Conservation (phyloP, 2,888 invertebrate genomes). For the Thera obeliscata region DNA sequence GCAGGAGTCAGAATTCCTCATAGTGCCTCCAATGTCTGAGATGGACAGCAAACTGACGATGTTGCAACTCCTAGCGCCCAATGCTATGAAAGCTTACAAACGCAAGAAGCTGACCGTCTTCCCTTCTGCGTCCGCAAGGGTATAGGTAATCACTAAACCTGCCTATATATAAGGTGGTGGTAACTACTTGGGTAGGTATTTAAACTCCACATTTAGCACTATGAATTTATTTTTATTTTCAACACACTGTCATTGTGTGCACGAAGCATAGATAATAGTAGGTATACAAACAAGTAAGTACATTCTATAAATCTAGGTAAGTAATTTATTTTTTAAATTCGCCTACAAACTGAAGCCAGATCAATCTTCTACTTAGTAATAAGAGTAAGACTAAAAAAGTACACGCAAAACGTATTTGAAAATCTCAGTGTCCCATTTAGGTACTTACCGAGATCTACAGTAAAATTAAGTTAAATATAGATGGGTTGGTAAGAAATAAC, state of each 20-base stretch:
- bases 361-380: neutral
- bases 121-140: constrained; percentile 55
- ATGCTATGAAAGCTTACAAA: constrained; percentile 86
- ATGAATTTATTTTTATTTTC: constrained; percentile 25
- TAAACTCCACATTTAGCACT: constrained; percentile 10
- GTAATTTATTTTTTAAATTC: neutral
- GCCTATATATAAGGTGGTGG: too few relatives aligned
- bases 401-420: neutral
- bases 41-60: constrained; percentile 88
- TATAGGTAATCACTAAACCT: too few relatives aligned
- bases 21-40: constrained; percentile 70
- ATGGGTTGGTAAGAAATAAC: too few relatives aligned
- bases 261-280: constrained; percentile 26
- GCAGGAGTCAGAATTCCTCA: constrained; percentile 67
- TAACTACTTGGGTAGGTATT: neutral
- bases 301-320: neutral
- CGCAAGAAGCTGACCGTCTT: constrained; percentile 85
- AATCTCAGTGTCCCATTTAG: neutral
- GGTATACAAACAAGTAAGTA: constrained; percentile 34
- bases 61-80: constrained; percentile 85
- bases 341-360: constrained; percentile 7
- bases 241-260: constrained; percentile 30
- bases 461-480: neutral
- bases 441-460: neutral
- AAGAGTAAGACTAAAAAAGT: neutral